Evolutionary conservation across 2,888 invertebrate genomes (phyloP), one percentile per base, ranked within the genome.

Genomic region (Pyralis farinalis): DNA sequence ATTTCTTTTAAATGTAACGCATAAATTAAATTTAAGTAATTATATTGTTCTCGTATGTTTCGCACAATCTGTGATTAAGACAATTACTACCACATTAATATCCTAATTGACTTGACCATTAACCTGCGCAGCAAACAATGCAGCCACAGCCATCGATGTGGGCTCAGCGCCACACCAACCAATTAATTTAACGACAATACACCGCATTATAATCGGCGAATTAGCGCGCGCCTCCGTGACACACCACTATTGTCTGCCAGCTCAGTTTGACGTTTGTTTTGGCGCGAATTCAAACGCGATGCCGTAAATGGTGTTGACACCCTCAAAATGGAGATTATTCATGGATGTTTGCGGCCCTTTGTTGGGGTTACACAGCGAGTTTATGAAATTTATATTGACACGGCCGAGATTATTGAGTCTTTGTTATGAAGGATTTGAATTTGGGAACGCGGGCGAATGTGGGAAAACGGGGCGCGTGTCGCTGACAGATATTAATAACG

Each of bases 371-470:
- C 66, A 69, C 73, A 53, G 69, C 51, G 78, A 79, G 80, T 82
- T 82, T 84, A 82, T 82, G 82, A 84, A 82, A 83, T 83, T 83
- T 83, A 83, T 81, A 81, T 82, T 81, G 81, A 81, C 81, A 80
- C 78, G 80, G 73, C 73, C 63, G 65, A 78, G 82, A 82, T 83
- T 83, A 82, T 82, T 65, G 79, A 74, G 73, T 73, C 75, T 72
- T 82, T 82, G 82, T 83, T 80, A 74, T 73, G 74, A 66, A 70
- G 72, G 76, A 79, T 82, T 80, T 76, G 79, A 79, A 78, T 78
- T 78, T 68, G 59, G 58, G 55, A 58, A 55, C 65, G 63, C 71
- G 70, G 64, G 63, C 71, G 71, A 69, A 66, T 74, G 72, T 73
- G 72, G 71, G 73, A 72, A 71, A 65, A 50, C 62, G 63, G 65